Evolutionary conservation across 2,113 vertebrate species (phyloP).

Genomic region (Catharus minimus): DNA sequence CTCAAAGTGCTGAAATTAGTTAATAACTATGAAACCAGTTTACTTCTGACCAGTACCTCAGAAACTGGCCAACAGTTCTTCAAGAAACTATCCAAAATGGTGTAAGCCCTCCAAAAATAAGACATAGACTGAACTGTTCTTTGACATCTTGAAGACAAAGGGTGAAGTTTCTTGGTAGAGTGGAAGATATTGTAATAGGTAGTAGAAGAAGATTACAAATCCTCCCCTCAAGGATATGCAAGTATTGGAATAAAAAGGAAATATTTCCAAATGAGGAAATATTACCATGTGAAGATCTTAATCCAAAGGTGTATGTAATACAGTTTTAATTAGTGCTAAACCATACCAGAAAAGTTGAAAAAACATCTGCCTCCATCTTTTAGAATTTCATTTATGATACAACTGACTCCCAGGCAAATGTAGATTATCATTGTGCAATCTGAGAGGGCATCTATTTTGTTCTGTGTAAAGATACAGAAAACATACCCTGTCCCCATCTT

Average conservation of each 20-base stretch:
- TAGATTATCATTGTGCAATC: not conserved
- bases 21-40: fast-evolving
- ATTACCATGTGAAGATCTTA: not conserved
- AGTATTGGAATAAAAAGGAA: not conserved
- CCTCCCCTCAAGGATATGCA: not conserved
- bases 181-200: not conserved
- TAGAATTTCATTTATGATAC: not conserved
- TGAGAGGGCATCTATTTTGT: not conserved
- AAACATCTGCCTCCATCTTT: not conserved
- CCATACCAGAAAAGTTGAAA: not conserved
- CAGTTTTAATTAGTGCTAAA: not conserved
- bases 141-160: not conserved
- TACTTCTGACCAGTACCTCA: not conserved
- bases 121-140: not conserved
- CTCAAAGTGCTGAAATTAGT: not conserved
- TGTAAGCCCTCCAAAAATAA: not conserved
- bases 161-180: not conserved
- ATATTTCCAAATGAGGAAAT: not conserved
- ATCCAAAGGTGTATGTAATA: not conserved
- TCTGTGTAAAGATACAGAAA: not conserved
- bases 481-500: not conserved
- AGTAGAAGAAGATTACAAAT: not conserved
- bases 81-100: not conserved
- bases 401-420: not conserved
- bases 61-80: not conserved